Percentiles rank a stretch among this genome's conserved stretches.
Evolutionary conservation across 1,140 invertebrate genomes (phyloP).

Genomic region (Conus betulinus): DNA sequence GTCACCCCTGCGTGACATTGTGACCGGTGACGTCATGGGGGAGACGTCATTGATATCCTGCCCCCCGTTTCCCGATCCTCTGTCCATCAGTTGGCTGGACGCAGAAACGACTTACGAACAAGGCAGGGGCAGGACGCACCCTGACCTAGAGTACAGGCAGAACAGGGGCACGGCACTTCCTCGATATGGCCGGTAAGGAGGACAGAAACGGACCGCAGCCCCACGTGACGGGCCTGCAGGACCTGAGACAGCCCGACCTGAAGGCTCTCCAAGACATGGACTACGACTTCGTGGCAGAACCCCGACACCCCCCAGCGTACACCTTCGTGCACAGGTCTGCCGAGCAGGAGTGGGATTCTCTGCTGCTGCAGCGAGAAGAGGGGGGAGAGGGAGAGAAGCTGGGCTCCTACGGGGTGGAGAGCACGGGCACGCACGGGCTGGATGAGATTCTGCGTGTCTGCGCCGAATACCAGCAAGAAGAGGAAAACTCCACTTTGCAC

Average conservation of each 20-base stretch:
- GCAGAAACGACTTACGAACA: not conserved
- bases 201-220: too few relatives aligned
- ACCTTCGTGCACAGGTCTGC: conserved; percentile 64
- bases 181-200: too few relatives aligned
- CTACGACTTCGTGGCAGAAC: conserved; percentile 69
- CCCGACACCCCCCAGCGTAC: not conserved
- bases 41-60: not conserved
- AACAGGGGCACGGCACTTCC: not conserved
- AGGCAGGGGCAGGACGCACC: not conserved
- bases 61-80: not conserved
- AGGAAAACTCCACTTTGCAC: conserved; percentile 57
- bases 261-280: conserved; percentile 71
- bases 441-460: conserved; percentile 95
- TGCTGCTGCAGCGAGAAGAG: conserved; percentile 69
- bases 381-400: conserved; percentile 81
- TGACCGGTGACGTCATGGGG: not conserved
- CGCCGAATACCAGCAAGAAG: conserved; percentile 91
- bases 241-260: conserved; percentile 28
- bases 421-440: conserved; percentile 84
- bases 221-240: not conserved
- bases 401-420: conserved; percentile 76
- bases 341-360: conserved; percentile 74
- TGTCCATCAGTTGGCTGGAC: not conserved
- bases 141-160: not conserved
- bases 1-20: not conserved